These are phyloP conservation scores for Ophthalmolycus amberensis DNA, from an alignment of 2,113 vertebrate genomes.

Conservation along the genomic window DNA sequence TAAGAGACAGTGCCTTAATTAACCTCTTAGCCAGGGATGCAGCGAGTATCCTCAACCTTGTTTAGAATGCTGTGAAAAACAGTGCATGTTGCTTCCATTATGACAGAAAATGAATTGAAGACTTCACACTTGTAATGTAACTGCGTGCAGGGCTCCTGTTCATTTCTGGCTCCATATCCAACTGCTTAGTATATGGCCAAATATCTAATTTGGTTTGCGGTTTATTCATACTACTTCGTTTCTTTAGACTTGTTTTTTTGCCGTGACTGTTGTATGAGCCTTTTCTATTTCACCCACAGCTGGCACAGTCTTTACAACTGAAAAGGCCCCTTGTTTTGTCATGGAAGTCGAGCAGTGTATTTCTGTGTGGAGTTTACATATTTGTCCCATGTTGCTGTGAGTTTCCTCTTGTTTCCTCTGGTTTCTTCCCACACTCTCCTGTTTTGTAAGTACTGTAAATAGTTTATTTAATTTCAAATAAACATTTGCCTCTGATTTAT, in stretches of 20 bases:
- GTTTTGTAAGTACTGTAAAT: neutral
- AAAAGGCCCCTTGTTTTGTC: neutral
- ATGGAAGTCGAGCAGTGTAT: neutral
- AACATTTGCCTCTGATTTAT: neutral
- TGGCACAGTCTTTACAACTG: neutral
- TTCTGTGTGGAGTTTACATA: neutral
- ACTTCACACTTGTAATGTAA: neutral
- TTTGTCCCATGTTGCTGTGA: neutral
- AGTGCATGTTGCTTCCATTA: neutral
- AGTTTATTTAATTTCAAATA: neutral
- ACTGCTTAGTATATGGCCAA: neutral
- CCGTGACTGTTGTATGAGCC: neutral
- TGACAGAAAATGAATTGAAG: neutral
- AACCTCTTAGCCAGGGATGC: too few species aligned
- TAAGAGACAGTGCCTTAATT: too few species aligned
- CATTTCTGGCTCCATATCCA: neutral
- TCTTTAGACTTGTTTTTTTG: neutral
- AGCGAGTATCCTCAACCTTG: neutral
- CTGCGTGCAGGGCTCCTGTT: neutral
- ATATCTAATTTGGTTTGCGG: neutral
- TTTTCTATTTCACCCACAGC: neutral
- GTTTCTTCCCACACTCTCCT: neutral
- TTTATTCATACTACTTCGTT: neutral
- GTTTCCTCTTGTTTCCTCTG: neutral
- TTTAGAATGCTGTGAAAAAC: neutral